These are phyloP conservation scores for Bombus waltoni DNA, from an alignment of 1,140 invertebrate species.

Conservation along the genomic window DNA sequence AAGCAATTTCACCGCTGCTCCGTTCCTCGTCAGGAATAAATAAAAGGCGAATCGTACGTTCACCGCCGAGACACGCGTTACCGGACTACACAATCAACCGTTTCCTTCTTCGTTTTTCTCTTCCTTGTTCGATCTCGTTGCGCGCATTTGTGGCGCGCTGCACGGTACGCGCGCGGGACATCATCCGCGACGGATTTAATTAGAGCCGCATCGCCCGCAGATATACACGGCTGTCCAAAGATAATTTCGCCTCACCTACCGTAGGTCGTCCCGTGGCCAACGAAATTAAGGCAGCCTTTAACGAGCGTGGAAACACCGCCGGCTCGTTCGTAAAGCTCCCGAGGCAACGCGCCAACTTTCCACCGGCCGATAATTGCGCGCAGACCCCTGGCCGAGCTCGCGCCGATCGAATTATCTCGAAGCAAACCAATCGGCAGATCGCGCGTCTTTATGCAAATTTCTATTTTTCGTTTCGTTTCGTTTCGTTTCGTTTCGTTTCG, in stretches of 20 bases:
- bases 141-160: too few relatives aligned
- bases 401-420: too few relatives aligned
- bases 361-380: conserved; percentile 3
- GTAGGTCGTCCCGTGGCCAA: conserved; percentile 13
- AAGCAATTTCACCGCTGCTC: background rate
- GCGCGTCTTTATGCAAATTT: too few relatives aligned
- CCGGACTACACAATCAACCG: background rate
- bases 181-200: conserved; percentile 30
- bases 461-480: too few relatives aligned
- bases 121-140: background rate
- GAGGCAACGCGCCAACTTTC: background rate
- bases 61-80: background rate
- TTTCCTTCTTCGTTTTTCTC: background rate
- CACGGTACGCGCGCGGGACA: background rate
- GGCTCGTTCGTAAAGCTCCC: background rate
- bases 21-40: background rate
- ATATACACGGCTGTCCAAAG: conserved; percentile 13
- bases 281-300: conserved; percentile 31
- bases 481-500: too few relatives aligned
- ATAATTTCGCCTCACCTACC: conserved; percentile 42
- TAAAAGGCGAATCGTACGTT: background rate
- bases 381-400: too few relatives aligned
- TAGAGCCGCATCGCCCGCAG: conserved; percentile 38
- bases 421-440: too few relatives aligned
- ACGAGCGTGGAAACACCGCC: conserved; percentile 26